Evolutionary conservation across 2,113 vertebrate genomes (phyloP), one percentile per base, ranked within the genome.

Genomic region (Prunella himalayana): DNA sequence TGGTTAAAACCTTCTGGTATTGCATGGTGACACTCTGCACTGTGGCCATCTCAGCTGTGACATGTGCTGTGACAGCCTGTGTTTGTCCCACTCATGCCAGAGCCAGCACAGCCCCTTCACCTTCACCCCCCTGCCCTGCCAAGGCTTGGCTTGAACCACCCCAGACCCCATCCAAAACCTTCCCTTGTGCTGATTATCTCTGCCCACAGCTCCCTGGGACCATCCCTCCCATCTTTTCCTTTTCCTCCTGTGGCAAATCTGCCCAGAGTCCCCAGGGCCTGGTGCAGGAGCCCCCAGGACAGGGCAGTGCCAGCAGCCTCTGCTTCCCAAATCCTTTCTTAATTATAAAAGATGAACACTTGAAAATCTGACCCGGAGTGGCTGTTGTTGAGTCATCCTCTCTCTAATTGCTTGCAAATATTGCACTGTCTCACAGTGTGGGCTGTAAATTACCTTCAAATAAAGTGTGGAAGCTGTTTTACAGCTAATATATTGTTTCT

Each of bases 351-450:
- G 1, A 84, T 31, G 76, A 92, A 53, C 82, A 41, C 88, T 96
- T 12, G 82, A 92, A 70, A 78, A 83, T 44, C 79, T 81, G 96
- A 94, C 93, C 94, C 15, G 37, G 42, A 72, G 88, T 93, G 76
- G 66, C 82, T 81, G 85, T 41, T 75, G 71, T 92, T 96, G 93
- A 97, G 82, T 95, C 94, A 97, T 83, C 82, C 60, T 60, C 64
- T 53, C 64, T 59, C 90, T 95, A 97, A 96, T 92, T 90, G 92
- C 93, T 92, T 78, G 72, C 94, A 96, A 95, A 93, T 93, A 95
- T 94, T 95, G 64, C 93, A 42, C 70, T 54, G 84, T 76, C 94
- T 95, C 61, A 4, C 95, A 83, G 75, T 56, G 82, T 94, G 88
- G 93, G 93, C 79, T 81, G 95, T 92, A 96, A 96, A 96, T 96